Percentiles rank a stretch among this genome's conserved stretches.
phyloP scores from a whole-genome alignment of 2,113 vertebrate genomes.

The Actenoides hombroni region DNA sequence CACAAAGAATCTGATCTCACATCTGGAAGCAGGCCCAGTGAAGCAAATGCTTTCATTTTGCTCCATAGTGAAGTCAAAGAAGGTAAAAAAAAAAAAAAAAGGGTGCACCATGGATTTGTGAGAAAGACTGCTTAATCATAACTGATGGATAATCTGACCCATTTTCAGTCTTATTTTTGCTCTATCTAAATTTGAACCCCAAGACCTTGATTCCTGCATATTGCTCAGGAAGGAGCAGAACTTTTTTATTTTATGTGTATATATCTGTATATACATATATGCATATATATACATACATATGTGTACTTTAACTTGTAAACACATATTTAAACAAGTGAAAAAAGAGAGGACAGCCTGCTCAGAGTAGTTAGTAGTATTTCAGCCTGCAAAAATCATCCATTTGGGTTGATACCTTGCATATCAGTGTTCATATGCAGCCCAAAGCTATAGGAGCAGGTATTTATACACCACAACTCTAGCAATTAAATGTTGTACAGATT shows the following conservation, averaged over 20 bases:
- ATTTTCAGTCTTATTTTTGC: background rate
- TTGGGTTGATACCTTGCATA: background rate
- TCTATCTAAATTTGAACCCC: accelerated
- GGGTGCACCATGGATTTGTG: background rate
- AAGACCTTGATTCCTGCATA: background rate
- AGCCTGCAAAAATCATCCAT: background rate
- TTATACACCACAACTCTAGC: background rate
- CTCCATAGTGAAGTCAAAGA: background rate
- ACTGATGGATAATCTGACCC: background rate
- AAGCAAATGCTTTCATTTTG: background rate
- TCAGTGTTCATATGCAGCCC: background rate
- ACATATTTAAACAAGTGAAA: accelerated
- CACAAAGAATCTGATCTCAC: background rate
- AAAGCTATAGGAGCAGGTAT: background rate
- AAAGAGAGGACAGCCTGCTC: background rate
- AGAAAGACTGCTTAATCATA: background rate
- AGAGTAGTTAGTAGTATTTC: background rate
- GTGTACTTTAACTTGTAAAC: background rate
- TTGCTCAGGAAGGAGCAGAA: background rate
- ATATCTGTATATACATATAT: background rate
- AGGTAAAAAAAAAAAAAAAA: background rate
- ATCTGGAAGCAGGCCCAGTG: background rate
- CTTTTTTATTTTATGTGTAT: background rate
- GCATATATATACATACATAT: accelerated
- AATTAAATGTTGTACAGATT: background rate